phyloP scores from a whole-genome alignment of 2,113 vertebrate species.

The Carlito syrichta region DNA sequence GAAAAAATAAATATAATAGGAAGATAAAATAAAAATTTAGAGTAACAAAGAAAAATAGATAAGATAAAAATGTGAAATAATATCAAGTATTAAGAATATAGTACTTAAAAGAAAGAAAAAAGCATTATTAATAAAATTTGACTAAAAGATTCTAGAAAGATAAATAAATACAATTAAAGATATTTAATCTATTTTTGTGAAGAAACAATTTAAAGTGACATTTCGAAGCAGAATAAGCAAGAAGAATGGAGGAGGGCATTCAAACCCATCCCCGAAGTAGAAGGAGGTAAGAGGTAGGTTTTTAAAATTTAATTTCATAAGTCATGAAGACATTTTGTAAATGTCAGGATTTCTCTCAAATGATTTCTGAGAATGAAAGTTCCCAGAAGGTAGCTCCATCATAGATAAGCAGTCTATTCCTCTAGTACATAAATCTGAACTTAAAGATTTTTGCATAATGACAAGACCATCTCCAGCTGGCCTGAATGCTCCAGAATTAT shows the following conservation, averaged over 20 bases:
- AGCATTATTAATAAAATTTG: neutral
- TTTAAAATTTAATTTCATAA: neutral
- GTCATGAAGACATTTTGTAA: neutral
- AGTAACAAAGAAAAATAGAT: neutral
- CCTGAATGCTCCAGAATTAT: neutral
- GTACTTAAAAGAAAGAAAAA: neutral
- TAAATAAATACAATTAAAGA: neutral
- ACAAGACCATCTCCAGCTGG: neutral
- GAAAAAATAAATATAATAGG: neutral
- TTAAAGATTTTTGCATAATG: constrained; percentile 23
- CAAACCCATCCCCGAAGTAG: neutral
- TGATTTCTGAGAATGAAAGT: neutral
- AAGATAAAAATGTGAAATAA: neutral
- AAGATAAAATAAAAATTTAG: neutral
- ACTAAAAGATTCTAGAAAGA: neutral
- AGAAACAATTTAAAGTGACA: neutral
- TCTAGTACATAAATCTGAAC: neutral
- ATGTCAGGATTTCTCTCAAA: neutral
- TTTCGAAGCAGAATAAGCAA: neutral
- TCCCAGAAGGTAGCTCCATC: neutral
- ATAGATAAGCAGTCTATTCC: neutral
- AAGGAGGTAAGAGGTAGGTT: neutral
- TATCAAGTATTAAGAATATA: neutral
- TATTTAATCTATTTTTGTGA: neutral
- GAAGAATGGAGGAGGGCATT: neutral